Conservation (phyloP, 2,888 invertebrate genomes). For the Amblyteles armatorius region DNA sequence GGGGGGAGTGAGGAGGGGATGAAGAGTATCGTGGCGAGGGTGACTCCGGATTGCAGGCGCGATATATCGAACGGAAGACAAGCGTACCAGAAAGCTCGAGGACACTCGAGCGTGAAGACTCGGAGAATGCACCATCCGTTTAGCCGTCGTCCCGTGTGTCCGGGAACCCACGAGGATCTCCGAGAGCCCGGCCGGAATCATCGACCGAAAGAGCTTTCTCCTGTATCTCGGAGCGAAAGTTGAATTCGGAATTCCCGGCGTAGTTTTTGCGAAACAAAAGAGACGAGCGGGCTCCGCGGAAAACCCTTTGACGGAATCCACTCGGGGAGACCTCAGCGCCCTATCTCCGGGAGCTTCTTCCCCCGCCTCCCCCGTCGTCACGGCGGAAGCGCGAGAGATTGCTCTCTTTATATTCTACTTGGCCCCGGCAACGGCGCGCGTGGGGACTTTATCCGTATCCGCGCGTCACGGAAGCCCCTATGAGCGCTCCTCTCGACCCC, state of each 20-base stretch:
- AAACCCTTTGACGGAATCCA: constrained; percentile 67
- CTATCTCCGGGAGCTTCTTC: constrained; percentile 63
- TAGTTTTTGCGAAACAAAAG: constrained; percentile 47
- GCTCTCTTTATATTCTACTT: constrained; percentile 68
- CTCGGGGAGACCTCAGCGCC: constrained; percentile 51
- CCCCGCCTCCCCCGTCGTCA: constrained; percentile 19
- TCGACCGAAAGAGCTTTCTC: constrained; percentile 50
- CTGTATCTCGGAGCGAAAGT: constrained; percentile 43
- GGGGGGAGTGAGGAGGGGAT: constrained; percentile 51
- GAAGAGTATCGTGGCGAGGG: constrained; percentile 43
- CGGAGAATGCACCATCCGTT: constrained; percentile 47
- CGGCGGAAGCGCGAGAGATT: constrained; percentile 61
- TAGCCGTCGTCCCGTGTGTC: constrained; percentile 52
- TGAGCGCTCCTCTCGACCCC: constrained; percentile 58
- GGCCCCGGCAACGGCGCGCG: constrained; percentile 46
- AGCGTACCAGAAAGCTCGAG: constrained; percentile 48
- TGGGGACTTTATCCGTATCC: constrained; percentile 47
- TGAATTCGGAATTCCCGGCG: constrained; percentile 56
- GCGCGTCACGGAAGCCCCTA: constrained; percentile 52
- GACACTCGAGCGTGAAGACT: constrained; percentile 64
- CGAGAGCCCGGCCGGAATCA: constrained; percentile 63
- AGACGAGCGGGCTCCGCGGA: constrained; percentile 31
- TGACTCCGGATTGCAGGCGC: constrained; percentile 11
- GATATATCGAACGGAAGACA: constrained; percentile 61
- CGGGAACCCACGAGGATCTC: constrained; percentile 66